A percentile compares a stretch with the other conserved stretches of the same genome.
These are phyloP conservation scores for Lates calcarifer DNA, from an alignment of 2,113 vertebrate genomes.

Conservation along the genomic window DNA sequence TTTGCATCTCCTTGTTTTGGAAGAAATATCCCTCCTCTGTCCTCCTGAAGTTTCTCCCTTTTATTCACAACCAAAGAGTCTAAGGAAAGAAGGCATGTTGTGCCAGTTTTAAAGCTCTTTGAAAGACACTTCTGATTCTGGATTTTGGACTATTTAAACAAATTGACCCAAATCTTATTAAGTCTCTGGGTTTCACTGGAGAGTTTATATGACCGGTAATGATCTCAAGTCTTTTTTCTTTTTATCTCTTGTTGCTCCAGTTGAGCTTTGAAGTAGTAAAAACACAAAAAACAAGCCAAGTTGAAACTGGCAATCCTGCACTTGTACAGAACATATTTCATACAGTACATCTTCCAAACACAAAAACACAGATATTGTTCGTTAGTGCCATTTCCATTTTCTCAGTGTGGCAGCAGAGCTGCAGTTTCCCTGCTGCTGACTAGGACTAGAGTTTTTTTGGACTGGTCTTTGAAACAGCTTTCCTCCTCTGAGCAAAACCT, in stretches of 20 bases:
- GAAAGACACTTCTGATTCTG: not conserved
- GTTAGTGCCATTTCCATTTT: not conserved
- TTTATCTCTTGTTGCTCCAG: not conserved
- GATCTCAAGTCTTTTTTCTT: conserved; percentile 7
- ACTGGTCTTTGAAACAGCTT: not conserved
- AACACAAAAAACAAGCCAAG: not conserved
- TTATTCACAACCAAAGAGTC: not conserved
- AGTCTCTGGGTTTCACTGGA: not conserved
- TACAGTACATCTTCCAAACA: not conserved
- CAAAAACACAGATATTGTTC: conserved; percentile 6
- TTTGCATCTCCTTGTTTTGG: no score
- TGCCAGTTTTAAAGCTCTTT: not conserved
- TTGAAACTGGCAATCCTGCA: conserved; percentile 14
- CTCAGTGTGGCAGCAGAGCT: not conserved
- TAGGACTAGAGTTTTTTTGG: not conserved
- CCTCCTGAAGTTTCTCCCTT: not conserved
- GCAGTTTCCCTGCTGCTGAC: not conserved
- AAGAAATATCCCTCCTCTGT: not conserved
- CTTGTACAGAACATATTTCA: conserved; percentile 3
- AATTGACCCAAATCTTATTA: conserved; percentile 5
- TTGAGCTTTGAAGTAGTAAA: conserved; percentile 1
- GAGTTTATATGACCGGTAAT: not conserved
- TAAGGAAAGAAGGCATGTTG: not conserved
- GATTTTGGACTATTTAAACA: not conserved
- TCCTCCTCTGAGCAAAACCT: not conserved